Conservation (phyloP, 2,113 vertebrate species). For the Paratilapia polleni region DNA sequence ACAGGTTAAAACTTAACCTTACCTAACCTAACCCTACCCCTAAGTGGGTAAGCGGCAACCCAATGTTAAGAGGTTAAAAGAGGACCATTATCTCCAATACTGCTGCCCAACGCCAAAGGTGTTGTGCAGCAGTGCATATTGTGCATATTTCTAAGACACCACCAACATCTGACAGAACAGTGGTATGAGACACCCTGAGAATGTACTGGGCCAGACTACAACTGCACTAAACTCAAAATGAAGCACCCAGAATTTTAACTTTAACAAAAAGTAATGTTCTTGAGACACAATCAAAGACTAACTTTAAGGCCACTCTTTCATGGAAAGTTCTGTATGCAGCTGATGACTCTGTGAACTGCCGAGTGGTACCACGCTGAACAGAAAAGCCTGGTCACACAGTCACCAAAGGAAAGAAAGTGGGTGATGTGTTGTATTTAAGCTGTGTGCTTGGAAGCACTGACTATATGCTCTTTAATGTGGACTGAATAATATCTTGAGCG, state of each 20-base stretch:
- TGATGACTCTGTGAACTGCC: background rate
- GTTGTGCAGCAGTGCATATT: too few relatives aligned
- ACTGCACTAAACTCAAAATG: background rate
- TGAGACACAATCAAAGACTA: background rate
- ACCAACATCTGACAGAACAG: background rate
- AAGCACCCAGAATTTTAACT: background rate
- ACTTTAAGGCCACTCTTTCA: background rate
- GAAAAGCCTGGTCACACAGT: background rate
- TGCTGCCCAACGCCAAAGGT: too few relatives aligned
- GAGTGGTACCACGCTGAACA: background rate
- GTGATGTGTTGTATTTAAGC: background rate
- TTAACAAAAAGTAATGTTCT: background rate
- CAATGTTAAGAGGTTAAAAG: too few relatives aligned
- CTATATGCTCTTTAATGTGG: conserved; percentile 18
- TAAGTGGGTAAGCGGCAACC: too few relatives aligned
- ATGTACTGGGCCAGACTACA: background rate
- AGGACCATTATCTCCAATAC: too few relatives aligned
- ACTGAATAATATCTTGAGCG: conserved; percentile 18
- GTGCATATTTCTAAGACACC: background rate
- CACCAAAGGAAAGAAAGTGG: background rate
- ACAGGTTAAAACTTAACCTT: too few relatives aligned
- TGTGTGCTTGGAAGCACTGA: background rate
- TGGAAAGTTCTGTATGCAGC: background rate
- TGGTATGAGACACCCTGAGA: background rate
- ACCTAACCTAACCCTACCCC: too few relatives aligned